phyloP scores from a whole-genome alignment of 2,797 vertebrate species.

The Macroramphosus scolopax region DNA sequence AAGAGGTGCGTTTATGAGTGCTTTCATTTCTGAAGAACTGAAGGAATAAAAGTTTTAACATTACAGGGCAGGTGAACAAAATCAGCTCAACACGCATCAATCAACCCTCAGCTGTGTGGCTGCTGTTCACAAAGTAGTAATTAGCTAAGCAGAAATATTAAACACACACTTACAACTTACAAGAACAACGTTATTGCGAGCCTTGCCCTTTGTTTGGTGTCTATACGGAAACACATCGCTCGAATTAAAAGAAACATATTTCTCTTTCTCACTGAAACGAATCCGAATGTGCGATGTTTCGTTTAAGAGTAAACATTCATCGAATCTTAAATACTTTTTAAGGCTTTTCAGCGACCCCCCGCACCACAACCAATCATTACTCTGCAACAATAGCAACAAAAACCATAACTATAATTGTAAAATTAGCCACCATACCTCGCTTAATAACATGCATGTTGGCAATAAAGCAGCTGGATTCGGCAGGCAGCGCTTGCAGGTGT shows the following conservation, averaged over 20 bases:
- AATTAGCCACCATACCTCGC: slow-evolving; percentile 76
- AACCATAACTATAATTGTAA: too few species aligned
- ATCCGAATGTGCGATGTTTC: fast-evolving
- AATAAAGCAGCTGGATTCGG: background rate
- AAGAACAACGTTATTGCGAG: too few species aligned
- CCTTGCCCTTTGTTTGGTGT: slow-evolving; percentile 34
- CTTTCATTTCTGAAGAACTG: background rate
- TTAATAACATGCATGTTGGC: slow-evolving; percentile 91
- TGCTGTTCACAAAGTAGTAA: too few species aligned
- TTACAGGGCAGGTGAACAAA: too few species aligned
- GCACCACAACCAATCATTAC: too few species aligned
- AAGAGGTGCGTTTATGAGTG: too few species aligned
- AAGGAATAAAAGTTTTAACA: too few species aligned
- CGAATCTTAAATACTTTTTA: background rate
- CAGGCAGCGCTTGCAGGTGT: background rate
- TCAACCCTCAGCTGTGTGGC: too few species aligned
- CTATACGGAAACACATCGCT: slow-evolving; percentile 7
- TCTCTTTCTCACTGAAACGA: background rate
- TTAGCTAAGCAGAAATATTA: too few species aligned
- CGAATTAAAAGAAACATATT: background rate
- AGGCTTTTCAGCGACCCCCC: background rate
- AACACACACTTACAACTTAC: too few species aligned
- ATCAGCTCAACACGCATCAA: too few species aligned
- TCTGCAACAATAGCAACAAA: too few species aligned
- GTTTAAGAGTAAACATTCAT: background rate